These are phyloP conservation scores for Leptobrachium leishanense DNA, from an alignment of 2,113 vertebrate genomes.

Conservation along the genomic window DNA sequence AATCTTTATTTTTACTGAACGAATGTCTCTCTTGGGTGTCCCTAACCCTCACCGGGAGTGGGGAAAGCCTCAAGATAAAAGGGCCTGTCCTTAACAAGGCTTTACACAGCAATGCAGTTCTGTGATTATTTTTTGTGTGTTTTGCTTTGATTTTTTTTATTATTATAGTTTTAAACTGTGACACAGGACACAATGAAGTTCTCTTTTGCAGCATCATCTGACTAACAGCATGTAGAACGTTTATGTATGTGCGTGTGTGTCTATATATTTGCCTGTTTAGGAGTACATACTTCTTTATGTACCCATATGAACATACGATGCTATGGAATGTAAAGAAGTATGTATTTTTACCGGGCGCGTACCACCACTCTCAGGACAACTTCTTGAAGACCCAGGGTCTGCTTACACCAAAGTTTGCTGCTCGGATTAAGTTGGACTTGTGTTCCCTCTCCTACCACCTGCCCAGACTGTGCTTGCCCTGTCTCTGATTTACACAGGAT, in stretches of 20 bases:
- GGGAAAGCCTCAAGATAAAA: no score
- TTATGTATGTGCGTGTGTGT: constrained; percentile 69
- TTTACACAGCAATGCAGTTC: constrained; percentile 10
- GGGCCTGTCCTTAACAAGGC: constrained; percentile 6
- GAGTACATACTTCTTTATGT: constrained; percentile 99
- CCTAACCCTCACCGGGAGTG: no score
- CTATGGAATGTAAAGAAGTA: constrained; percentile 99
- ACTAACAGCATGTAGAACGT: constrained; percentile 57
- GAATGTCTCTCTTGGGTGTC: no score
- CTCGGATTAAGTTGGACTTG: no score
- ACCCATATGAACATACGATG: constrained; percentile 99
- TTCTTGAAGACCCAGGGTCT: background rate
- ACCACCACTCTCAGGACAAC: constrained; percentile 38
- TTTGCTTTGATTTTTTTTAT: constrained; percentile 51
- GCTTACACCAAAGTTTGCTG: no score
- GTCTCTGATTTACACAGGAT: background rate
- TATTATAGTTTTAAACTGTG: background rate
- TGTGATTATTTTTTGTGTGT: background rate
- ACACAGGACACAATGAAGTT: constrained; percentile 40
- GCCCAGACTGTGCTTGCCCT: background rate
- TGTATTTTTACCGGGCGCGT: constrained; percentile 94
- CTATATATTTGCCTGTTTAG: constrained; percentile 7
- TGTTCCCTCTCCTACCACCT: background rate
- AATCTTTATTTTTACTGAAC: no score
- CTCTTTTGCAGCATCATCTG: constrained; percentile 53